Percentiles rank a stretch among this genome's conserved stretches.
Conservation (phyloP, 2,797 vertebrate species). For the Aselliscus stoliczkanus region DNA sequence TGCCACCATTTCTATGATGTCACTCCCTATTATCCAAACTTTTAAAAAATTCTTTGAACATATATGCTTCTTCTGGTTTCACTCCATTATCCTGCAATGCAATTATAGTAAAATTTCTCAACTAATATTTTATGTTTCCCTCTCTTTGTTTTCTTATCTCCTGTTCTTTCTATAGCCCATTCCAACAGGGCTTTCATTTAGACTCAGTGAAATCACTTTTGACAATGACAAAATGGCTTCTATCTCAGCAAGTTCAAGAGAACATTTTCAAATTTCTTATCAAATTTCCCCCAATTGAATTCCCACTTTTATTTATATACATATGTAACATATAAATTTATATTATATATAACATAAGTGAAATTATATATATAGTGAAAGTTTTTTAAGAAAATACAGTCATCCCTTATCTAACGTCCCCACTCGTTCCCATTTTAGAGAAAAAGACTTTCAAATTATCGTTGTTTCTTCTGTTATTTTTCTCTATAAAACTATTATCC, state of each 20-base stretch:
- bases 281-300: neutral
- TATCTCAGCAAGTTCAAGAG: neutral
- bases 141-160: neutral
- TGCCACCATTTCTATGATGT: no score
- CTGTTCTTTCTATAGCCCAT: neutral
- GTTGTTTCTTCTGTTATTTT: neutral
- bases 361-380: neutral
- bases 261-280: neutral
- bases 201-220: neutral
- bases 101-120: neutral
- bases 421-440: neutral
- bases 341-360: neutral
- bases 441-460: neutral
- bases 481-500: neutral
- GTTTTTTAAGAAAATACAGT: neutral
- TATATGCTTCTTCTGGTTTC: neutral
- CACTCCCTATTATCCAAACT: neutral
- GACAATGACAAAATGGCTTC: neutral
- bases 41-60: neutral
- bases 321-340: neutral
- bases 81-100: neutral
- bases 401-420: neutral
- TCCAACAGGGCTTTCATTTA: neutral
- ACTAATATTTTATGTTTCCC: neutral
- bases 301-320: neutral